Evolutionary conservation across 2,888 invertebrate species (phyloP), one percentile per base, ranked within the genome.

Genomic region (Orchestes rusci): DNA sequence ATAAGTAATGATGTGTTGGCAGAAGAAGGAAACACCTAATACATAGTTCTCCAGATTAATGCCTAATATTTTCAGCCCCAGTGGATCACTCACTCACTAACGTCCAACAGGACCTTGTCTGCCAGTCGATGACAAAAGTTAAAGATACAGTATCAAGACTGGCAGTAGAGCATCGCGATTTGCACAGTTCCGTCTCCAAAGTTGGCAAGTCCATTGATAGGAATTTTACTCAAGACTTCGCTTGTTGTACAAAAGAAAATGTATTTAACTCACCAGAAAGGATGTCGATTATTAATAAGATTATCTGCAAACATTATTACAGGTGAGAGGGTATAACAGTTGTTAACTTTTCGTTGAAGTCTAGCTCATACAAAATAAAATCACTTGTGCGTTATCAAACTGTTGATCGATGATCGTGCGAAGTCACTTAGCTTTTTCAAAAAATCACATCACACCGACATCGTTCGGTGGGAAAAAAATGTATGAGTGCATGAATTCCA

Each of bases 171-270:
- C 90, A 91, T 62, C 75, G 89, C 55, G 80, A 80, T 51, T 71
- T 90, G 12, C 92, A 93, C 62, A 77, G 81, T 54, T 76, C 80
- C 3, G 85, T 87, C 3, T 96, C 96, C 0, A 88, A 92, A 74
- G 91, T 96, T 36, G 97, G 97, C 38, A 97, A 96, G 72, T 86
- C 91, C 1, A 90, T 99, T 56, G 97, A 99, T 66, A 80, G 92
- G 59, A 93, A 93, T 70, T 95, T 95, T 62, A 85, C 88, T 28
- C 79, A 88, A 0, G 94, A 96, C 67, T 94, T 92, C 70, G 84
- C 84, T 0, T 82, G 89, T 2, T 90, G 92, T 1, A 86, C 88
- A 47, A 80, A 88, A 28, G 75, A 78, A 34, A 86, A 86, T 53
- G 78, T 87, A 0, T 88, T 92, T 65, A 77, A 80, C 49, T 77